Evolutionary conservation across 2,888 invertebrate genomes (phyloP).

Genomic region (Drosophila dives): DNA sequence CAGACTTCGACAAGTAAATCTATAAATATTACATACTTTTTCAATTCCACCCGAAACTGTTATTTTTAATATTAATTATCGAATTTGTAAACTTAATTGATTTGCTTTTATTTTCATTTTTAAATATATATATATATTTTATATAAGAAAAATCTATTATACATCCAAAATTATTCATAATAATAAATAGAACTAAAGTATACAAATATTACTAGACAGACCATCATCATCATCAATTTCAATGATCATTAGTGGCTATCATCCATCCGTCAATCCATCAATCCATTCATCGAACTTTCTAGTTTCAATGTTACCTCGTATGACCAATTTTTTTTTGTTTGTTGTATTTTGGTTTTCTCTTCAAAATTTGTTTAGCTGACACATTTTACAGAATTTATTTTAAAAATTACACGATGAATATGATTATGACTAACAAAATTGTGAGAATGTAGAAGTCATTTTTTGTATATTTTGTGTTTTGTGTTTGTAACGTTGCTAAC

Average conservation of each 20-base stretch:
- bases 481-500: slow-evolving; percentile 35
- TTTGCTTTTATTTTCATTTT: slow-evolving; percentile 79
- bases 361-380: slow-evolving; percentile 52
- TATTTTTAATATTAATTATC: neutral
- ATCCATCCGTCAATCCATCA: slow-evolving; percentile 10
- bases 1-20: neutral
- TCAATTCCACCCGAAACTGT: neutral
- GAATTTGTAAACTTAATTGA: slow-evolving; percentile 72
- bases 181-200: slow-evolving; percentile 83
- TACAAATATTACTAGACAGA: slow-evolving; percentile 80
- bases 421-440: slow-evolving; percentile 79
- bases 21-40: neutral
- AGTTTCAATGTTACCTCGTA: slow-evolving; percentile 34
- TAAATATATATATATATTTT: slow-evolving; percentile 69
- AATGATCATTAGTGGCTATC: slow-evolving; percentile 40
- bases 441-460: slow-evolving; percentile 81
- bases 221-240: slow-evolving; percentile 48
- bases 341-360: slow-evolving; percentile 10
- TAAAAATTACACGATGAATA: slow-evolving; percentile 76
- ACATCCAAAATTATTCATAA: slow-evolving; percentile 82
- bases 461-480: slow-evolving; percentile 45
- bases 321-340: slow-evolving; percentile 6
- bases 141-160: slow-evolving; percentile 84
- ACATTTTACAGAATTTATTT: slow-evolving; percentile 62
- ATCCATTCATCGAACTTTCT: slow-evolving; percentile 28